Evolutionary conservation across 2,797 vertebrate species (phyloP), one percentile per base, ranked within the genome.

Genomic region (Ispidina lecontei): DNA sequence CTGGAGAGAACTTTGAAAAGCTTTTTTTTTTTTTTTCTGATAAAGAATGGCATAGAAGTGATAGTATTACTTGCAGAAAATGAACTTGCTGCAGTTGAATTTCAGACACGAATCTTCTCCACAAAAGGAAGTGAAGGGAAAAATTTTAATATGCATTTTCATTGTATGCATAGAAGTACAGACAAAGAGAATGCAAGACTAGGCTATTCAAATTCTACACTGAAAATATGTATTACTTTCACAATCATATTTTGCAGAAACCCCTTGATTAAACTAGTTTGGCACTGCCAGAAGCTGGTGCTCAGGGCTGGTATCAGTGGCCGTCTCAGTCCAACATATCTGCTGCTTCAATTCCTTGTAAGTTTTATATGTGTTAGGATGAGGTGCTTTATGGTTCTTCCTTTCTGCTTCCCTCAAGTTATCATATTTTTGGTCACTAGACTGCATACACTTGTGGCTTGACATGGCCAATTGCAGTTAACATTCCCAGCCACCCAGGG

Each of bases 11-110:
- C 41, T 76, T 55, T 67, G 71, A 95, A 88, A 81, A 91, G 25
- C 8, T 10, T 71, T 93, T 89, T 15, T 44, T 44, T 44, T 44
- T 44, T 46, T 49, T 94, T 96, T 41, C 76, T 85, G 37, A 33
- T 54, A 44, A 58, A 93, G 77, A 84, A 77, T 63, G 54, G 37
- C 7, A 67, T 64, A 84, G 3, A 22, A 19, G 6, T 87, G 73
- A 91, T 85, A 89, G n/a, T 54, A 71, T 74, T 71, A 75, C 25
- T 31, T 72, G 65, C 56, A 92, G 59, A 86, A 89, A 93, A 95
- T 65, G 10, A 92, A 93, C 67, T 75, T 49, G 11, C n/a, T 13
- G 8, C 29, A 28, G 65, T 9, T 64, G 78, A 84, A 71, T 67
- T 91, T 73, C 26, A 81, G 80, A 87, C 47, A 74, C 12, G 17